A percentile compares a stretch with the other conserved stretches of the same genome.
Evolutionary conservation across 2,113 vertebrate genomes (phyloP).

Genomic region (Etheostoma cragini): DNA sequence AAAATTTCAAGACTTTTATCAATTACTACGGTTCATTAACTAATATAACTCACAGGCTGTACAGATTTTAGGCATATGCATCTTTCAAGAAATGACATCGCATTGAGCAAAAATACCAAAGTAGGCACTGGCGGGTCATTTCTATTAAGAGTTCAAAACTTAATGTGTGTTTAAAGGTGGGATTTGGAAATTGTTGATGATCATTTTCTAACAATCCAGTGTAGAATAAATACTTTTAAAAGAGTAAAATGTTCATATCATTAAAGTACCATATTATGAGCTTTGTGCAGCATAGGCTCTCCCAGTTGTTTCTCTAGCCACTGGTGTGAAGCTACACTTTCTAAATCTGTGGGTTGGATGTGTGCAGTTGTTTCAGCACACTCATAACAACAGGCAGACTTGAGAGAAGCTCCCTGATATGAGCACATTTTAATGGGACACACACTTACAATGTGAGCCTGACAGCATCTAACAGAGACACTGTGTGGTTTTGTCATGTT

Average conservation of each 20-base stretch:
- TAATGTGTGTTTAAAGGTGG: background rate
- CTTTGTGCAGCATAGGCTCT: background rate
- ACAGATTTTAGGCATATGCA: no score
- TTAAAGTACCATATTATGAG: background rate
- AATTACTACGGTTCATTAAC: no score
- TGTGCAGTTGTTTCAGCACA: conserved; percentile 50
- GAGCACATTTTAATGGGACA: conserved; percentile 72
- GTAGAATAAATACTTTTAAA: background rate
- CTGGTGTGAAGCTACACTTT: conserved; percentile 40
- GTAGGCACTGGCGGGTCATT: no score
- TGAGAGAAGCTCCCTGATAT: conserved; percentile 57
- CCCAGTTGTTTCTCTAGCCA: conserved; percentile 4
- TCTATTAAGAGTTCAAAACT: no score
- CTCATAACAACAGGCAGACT: conserved; percentile 52
- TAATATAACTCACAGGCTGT: no score
- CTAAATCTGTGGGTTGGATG: conserved; percentile 38
- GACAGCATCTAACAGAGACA: conserved; percentile 57
- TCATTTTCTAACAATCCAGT: background rate
- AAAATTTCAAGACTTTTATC: no score
- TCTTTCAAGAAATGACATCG: no score
- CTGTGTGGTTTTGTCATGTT: conserved; percentile 36
- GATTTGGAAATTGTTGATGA: background rate
- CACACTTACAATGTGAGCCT: conserved; percentile 60
- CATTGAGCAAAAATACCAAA: no score
- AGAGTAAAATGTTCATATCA: background rate